phyloP scores from a whole-genome alignment of 2,888 invertebrate species.

The Cactoblastis cactorum region DNA sequence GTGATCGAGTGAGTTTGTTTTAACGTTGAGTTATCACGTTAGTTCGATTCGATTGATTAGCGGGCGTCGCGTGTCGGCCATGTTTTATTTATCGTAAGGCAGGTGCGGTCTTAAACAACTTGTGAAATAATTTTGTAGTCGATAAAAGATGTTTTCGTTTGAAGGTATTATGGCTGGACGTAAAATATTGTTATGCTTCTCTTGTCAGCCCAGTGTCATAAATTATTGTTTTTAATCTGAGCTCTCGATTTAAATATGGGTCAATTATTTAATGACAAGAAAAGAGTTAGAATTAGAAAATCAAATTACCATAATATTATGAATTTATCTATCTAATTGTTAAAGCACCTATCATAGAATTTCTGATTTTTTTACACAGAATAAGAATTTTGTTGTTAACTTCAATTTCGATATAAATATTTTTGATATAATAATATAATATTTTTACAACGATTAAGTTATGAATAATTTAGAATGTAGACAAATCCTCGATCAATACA shows the following conservation, averaged over 20 bases:
- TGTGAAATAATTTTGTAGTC: slow-evolving; percentile 21
- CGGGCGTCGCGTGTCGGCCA: slow-evolving; percentile 45
- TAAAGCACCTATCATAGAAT: too few species aligned
- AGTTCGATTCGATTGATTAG: slow-evolving; percentile 50
- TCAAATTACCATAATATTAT: too few species aligned
- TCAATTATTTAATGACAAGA: slow-evolving; percentile 1
- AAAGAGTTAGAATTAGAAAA: too few species aligned
- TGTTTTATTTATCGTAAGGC: slow-evolving; percentile 35
- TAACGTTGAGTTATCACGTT: slow-evolving; percentile 54
- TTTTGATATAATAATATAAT: too few species aligned
- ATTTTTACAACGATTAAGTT: too few species aligned
- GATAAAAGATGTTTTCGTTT: slow-evolving; percentile 10
- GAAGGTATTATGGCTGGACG: slow-evolving; percentile 2
- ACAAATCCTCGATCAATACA: too few species aligned
- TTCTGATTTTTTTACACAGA: too few species aligned
- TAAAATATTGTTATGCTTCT: slow-evolving; percentile 14
- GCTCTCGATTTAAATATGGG: not conserved
- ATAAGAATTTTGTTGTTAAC: too few species aligned
- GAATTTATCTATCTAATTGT: too few species aligned
- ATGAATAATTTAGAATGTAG: too few species aligned
- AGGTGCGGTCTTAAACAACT: slow-evolving; percentile 36
- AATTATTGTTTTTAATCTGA: not conserved
- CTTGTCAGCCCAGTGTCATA: slow-evolving; percentile 17
- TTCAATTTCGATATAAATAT: too few species aligned
- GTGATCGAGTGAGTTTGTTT: slow-evolving; percentile 37